Evolutionary conservation across 1,140 invertebrate genomes (phyloP).

Genomic region (Eupristina koningsbergeri): DNA sequence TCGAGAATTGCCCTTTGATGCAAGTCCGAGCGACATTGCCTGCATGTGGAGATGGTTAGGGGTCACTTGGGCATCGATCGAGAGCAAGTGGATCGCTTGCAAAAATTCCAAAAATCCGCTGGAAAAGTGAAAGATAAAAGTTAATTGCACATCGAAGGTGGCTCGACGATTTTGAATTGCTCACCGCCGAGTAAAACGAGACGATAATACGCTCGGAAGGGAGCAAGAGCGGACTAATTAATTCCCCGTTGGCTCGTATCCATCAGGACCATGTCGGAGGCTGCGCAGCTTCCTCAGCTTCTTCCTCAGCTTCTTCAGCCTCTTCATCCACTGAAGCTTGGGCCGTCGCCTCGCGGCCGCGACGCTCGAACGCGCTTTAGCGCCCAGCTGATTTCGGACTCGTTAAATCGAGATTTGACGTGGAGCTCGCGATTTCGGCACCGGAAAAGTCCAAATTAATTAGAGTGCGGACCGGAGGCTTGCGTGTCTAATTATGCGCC

Average conservation of each 20-base stretch:
- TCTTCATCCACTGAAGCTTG: too few relatives aligned
- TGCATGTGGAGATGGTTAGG: too few relatives aligned
- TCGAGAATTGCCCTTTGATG: too few relatives aligned
- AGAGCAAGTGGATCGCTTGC: neutral
- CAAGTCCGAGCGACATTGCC: too few relatives aligned
- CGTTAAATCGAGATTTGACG: neutral
- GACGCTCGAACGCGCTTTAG: neutral
- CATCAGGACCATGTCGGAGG: neutral
- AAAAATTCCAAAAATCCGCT: neutral
- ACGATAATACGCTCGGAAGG: neutral
- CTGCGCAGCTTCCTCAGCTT: neutral
- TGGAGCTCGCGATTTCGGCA: neutral
- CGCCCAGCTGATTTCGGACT: neutral
- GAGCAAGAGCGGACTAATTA: neutral
- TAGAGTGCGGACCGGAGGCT: neutral
- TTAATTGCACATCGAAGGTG: neutral
- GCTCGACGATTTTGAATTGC: neutral
- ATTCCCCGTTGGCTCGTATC: neutral
- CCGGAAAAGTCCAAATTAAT: slow-evolving; percentile 30
- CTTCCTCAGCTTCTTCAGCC: too few relatives aligned
- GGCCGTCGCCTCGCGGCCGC: neutral
- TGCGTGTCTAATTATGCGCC: slow-evolving; percentile 19
- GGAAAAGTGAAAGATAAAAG: neutral
- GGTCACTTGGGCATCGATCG: too few relatives aligned
- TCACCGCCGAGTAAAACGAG: neutral